Base-by-base conservation (phyloP, 2,797 vertebrate genomes). In the Menidia menidia region DNA sequence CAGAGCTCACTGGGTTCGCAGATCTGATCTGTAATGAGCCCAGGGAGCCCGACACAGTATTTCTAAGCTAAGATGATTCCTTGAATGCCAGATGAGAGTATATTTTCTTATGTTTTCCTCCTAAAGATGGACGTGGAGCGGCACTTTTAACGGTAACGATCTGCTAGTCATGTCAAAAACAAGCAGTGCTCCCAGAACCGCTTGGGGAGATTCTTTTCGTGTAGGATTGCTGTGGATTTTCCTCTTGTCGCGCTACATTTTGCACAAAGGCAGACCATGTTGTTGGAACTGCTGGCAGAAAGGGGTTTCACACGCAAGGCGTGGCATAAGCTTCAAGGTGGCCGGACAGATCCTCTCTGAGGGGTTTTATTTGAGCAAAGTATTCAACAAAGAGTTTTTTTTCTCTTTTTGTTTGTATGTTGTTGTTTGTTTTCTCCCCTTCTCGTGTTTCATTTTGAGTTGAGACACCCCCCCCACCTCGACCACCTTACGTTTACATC, bases 201-300 rank as follows among this genome's bases (percentile, higher is more conserved):
- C 73, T 84, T 60, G 57, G 2, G 70, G 77, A 86, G 64, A 78
- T 87, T 77, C 71, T 79, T 73, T 74, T 82, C 62, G 75, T 77
- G 56, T 77, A 79, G 76, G 87, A 83, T 83, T 91, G 87, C 85
- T 72, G 92, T 91, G 89, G 87, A 82, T 87, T 69, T 70, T 83
- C 77, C 79, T 83, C 62, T 25, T 83, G 18, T 83, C 84, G 53
- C 78, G 56, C 82, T 85, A 75, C 50, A 73, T 92, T 25, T 91
- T 91, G 87, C 90, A 90, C 87, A 90, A 85, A 56, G 72, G 77
- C 62, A 53, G 35, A 39, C 33, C 42, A 64, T 73, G 70, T 81
- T 74, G 82, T 68, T 72, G 71, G 60, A 25, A 81, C 2, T 25
- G 73, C 78, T 73, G 59, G 64, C 64, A 53, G 64, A 80, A 69